These are phyloP conservation scores for human (Homo sapiens) DNA, from an alignment of 2,113 vertebrate species.

Conservation along the genomic window DNA sequence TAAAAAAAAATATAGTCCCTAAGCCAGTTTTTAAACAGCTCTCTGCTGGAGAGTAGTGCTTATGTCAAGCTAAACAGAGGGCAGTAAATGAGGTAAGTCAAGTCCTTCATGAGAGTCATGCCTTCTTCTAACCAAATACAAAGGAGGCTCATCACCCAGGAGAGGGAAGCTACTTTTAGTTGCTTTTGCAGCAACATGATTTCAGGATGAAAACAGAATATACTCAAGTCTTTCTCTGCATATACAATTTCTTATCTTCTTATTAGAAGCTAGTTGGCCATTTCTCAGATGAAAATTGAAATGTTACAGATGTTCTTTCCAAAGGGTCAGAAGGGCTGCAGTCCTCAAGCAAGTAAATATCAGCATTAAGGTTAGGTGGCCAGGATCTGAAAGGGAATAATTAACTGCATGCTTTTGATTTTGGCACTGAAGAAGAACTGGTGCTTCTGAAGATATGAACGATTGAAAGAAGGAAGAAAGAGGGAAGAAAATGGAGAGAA, in stretches of 20 bases:
- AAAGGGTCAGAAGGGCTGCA: background rate
- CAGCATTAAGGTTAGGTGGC: background rate
- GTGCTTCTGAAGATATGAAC: background rate
- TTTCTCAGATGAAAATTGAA: slow-evolving; percentile 36
- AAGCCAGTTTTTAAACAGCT: background rate
- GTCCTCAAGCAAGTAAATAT: background rate
- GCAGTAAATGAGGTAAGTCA: background rate
- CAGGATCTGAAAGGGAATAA: background rate
- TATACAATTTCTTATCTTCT: background rate
- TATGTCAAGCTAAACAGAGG: background rate
- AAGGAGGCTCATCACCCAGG: background rate
- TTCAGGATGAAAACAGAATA: background rate
- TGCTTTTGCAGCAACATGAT: background rate
- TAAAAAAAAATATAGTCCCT: background rate
- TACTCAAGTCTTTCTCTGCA: background rate
- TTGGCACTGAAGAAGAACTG: background rate
- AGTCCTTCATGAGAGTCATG: background rate
- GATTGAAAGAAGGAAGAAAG: background rate
- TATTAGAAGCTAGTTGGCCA: background rate
- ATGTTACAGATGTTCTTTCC: background rate
- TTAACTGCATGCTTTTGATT: background rate
- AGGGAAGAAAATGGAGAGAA: background rate
- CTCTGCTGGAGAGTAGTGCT: background rate
- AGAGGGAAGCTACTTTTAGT: background rate
- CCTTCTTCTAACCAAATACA: background rate